These are phyloP conservation scores for Sarotherodon lohbergeri DNA, from an alignment of 2,113 vertebrate genomes.

Conservation along the genomic window DNA sequence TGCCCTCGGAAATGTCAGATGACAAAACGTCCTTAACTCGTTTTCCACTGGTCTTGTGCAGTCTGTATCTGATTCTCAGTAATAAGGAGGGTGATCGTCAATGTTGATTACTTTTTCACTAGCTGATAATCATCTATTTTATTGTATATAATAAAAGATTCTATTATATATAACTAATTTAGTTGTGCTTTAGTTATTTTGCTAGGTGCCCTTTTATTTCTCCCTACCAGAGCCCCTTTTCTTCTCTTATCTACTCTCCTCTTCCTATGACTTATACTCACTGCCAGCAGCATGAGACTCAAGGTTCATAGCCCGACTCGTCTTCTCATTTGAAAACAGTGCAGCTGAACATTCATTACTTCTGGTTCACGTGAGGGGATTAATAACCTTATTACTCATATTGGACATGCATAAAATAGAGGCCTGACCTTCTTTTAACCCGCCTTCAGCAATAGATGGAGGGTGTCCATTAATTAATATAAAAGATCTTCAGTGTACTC, in stretches of 20 bases:
- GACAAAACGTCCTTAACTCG: not conserved
- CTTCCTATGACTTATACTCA: not conserved
- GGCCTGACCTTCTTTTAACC: conserved; percentile 55
- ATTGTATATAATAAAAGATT: not conserved
- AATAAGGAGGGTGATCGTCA: not conserved
- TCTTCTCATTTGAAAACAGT: conserved; percentile 4
- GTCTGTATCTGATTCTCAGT: not conserved
- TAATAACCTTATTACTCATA: conserved; percentile 63
- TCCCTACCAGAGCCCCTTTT: not conserved
- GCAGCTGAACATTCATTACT: conserved; percentile 33
- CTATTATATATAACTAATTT: not conserved
- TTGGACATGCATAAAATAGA: conserved; percentile 54
- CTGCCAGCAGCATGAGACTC: not conserved
- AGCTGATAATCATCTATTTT: not conserved
- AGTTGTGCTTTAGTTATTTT: not conserved
- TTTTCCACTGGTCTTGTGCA: not conserved
- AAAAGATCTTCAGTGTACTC: conserved; percentile 1
- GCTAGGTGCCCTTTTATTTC: not conserved
- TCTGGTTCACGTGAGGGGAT: conserved; percentile 43
- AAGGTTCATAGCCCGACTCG: not conserved
- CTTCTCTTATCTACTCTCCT: not conserved
- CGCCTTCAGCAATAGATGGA: conserved; percentile 22
- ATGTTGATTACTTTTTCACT: not conserved
- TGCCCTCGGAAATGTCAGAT: not conserved
- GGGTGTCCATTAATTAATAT: conserved; percentile 57